These are phyloP conservation scores for Mystacornis crossleyi DNA, from an alignment of 2,113 vertebrate genomes.

Conservation along the genomic window DNA sequence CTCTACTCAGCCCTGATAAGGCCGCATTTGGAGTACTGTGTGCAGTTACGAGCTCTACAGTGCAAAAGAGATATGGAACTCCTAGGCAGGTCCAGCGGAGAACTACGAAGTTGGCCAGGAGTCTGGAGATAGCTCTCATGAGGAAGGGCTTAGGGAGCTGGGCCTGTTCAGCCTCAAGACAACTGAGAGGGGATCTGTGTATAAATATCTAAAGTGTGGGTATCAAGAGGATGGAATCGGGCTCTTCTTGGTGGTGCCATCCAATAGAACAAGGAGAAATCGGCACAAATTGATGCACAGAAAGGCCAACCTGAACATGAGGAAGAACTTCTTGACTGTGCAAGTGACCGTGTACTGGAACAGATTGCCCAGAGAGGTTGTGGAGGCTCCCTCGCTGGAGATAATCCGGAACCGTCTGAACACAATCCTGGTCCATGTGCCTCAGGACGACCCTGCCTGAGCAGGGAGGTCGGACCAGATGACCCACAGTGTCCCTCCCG, in stretches of 20 bases:
- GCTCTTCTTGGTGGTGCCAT: background rate
- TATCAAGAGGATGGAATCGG: background rate
- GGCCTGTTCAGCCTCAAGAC: background rate
- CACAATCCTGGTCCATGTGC: too few relatives aligned
- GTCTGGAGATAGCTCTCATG: background rate
- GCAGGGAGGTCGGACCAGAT: background rate
- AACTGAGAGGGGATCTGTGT: background rate
- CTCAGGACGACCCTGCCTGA: background rate
- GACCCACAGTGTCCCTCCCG: background rate
- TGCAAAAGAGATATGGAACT: background rate
- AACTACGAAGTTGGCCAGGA: background rate
- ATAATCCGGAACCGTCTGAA: fast-evolving
- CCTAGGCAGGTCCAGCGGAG: too few relatives aligned
- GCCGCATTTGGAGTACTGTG: background rate
- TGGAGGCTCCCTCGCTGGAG: background rate
- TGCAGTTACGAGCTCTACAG: background rate
- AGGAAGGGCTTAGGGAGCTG: background rate
- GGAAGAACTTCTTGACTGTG: background rate
- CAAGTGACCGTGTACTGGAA: too few relatives aligned
- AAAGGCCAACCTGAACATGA: background rate
- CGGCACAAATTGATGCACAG: too few relatives aligned
- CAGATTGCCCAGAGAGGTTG: background rate
- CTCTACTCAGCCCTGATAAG: background rate
- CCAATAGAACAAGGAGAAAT: background rate
- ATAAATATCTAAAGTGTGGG: background rate